These are phyloP conservation scores for Aspiorhynchus laticeps DNA, from an alignment of 2,113 vertebrate species.

Conservation along the genomic window DNA sequence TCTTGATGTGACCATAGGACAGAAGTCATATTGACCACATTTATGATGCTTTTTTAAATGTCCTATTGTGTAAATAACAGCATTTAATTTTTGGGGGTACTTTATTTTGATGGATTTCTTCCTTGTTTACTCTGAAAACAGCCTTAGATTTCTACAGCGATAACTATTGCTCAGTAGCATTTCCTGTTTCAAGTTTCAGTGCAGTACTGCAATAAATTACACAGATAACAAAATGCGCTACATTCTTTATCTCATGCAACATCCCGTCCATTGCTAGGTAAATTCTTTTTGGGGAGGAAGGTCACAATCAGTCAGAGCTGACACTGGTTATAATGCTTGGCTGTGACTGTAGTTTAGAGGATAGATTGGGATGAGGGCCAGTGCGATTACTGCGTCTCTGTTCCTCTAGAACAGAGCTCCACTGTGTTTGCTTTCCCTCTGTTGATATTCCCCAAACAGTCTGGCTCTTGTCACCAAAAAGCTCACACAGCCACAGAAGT, in stretches of 20 bases:
- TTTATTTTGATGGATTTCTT: neutral
- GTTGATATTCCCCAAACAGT: constrained; percentile 41
- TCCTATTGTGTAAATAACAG: neutral
- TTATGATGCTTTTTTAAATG: neutral
- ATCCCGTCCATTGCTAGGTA: neutral
- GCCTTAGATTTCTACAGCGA: neutral
- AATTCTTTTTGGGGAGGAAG: constrained; percentile 14
- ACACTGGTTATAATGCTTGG: constrained; percentile 35
- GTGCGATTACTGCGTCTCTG: constrained; percentile 64
- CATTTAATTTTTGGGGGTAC: neutral
- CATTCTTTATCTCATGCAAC: neutral
- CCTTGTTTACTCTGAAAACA: neutral
- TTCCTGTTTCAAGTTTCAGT: neutral
- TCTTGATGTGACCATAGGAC: neutral
- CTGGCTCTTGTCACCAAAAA: constrained; percentile 47
- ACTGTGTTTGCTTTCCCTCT: constrained; percentile 41
- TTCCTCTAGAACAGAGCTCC: constrained; percentile 66
- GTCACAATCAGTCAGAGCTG: constrained; percentile 18
- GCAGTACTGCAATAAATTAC: neutral
- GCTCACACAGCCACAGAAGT: constrained; percentile 47
- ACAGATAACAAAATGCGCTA: neutral
- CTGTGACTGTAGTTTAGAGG: constrained; percentile 45
- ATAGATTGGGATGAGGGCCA: constrained; percentile 50
- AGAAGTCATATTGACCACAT: neutral
- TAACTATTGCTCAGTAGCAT: neutral